These are phyloP conservation scores for Saiga tatarica DNA, from an alignment of 2,113 vertebrate species.

Conservation along the genomic window DNA sequence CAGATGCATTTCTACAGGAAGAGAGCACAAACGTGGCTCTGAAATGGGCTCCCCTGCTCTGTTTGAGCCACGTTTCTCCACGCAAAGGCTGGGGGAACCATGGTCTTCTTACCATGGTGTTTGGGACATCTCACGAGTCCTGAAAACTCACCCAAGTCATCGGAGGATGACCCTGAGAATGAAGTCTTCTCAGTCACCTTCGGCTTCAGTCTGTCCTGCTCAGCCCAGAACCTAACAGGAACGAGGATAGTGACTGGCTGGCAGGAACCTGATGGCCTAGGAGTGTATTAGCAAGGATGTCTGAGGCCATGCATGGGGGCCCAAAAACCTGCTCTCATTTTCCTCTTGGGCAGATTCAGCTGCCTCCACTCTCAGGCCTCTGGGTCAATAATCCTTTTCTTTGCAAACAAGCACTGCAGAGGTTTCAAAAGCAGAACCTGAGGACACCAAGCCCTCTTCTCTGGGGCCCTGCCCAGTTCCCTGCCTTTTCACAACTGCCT, in stretches of 20 bases:
- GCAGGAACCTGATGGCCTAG: neutral
- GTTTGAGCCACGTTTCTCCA: neutral
- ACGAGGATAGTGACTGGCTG: accelerated
- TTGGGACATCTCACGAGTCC: neutral
- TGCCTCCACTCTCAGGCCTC: neutral
- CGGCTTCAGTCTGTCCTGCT: neutral
- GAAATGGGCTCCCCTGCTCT: no score
- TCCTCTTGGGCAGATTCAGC: neutral
- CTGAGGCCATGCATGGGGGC: neutral
- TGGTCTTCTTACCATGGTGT: neutral
- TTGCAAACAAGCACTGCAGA: neutral
- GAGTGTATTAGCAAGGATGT: neutral
- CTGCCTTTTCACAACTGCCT: neutral
- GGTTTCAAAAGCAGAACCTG: neutral
- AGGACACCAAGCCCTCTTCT: neutral
- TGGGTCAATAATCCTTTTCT: neutral
- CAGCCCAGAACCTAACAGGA: neutral
- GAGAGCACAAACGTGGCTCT: neutral
- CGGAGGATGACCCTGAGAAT: neutral
- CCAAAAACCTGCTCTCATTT: neutral
- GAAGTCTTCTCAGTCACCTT: neutral
- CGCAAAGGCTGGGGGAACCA: neutral
- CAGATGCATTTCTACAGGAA: neutral
- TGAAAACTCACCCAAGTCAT: neutral
- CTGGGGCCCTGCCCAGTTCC: neutral